Evolutionary conservation across 2,888 invertebrate genomes (phyloP).

Genomic region (Isotomurus palustris): DNA sequence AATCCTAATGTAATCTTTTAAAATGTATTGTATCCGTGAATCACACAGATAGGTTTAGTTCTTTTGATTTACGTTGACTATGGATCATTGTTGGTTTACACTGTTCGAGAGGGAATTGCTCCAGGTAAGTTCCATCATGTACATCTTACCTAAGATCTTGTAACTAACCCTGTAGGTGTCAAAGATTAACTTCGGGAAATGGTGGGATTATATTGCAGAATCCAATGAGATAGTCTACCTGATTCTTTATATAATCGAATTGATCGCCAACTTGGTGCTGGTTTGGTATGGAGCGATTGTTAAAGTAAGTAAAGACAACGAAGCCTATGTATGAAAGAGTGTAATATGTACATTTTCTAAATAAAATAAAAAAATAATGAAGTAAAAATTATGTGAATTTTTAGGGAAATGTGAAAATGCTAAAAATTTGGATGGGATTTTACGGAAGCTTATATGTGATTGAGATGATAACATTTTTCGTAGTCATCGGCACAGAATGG

Average conservation of each 20-base stretch:
- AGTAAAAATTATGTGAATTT: background rate
- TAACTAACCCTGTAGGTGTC: too few species aligned
- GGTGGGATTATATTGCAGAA: constrained; percentile 1
- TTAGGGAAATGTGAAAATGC: constrained; percentile 22
- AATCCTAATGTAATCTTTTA: too few species aligned
- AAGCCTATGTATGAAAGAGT: too few species aligned
- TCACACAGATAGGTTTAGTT: too few species aligned
- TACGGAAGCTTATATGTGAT: constrained; percentile 16
- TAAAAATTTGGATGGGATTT: constrained; percentile 25
- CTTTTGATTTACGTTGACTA: too few species aligned
- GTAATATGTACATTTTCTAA: background rate
- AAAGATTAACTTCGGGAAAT: too few species aligned
- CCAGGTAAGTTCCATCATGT: too few species aligned
- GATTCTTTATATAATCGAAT: constrained; percentile 20
- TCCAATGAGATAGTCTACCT: constrained; percentile 13
- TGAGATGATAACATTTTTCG: constrained; percentile 19
- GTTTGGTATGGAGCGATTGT: constrained; percentile 33
- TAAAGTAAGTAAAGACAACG: constrained; percentile 21
- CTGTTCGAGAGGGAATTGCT: too few species aligned
- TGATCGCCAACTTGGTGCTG: constrained; percentile 15
- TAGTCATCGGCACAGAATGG: background rate
- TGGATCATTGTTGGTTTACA: too few species aligned
- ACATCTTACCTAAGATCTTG: too few species aligned
- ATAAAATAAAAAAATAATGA: too few species aligned
- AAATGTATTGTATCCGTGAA: too few species aligned